Evolutionary conservation across 2,113 vertebrate genomes (phyloP), one percentile per base, ranked within the genome.

Genomic region (Benitochromis conjunctus): DNA sequence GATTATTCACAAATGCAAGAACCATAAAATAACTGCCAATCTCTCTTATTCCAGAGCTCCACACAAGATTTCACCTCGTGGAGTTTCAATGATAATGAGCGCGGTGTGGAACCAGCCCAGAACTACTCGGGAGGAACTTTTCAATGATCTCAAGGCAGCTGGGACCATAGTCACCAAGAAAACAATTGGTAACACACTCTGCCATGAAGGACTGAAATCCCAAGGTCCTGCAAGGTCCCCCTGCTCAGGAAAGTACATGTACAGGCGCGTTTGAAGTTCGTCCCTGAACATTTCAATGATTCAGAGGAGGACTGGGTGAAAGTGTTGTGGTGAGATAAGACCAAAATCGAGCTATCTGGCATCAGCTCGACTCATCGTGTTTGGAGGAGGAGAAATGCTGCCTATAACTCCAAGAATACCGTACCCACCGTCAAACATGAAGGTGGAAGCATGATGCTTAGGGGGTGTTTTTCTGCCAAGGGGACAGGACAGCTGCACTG

Each of bases 351-450:
- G 57, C 26, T 60, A 60, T 60, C 31, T 31, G 18, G 8, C 57
- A 60, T 60, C 5, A 31, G 5, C 26, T 60, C 3, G 34, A 18
- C 18, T 19, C 58, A 11, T 0, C 1, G 0, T 11, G 29, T 62
- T 62, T 62, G 16, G 16, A 36, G 58, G 58, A 2, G 29, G 29
- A 19, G 9, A 16, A 36, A 62, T 62, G 29, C 58, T 62, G 58
- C 16, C 2, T 62, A 34, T 62, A 19, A 9, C 58, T 34, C 58
- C 58, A 62, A 62, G 16, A 62, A 34, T 16, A 36, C 29, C 2
- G 5, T 62, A 29, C 16, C 29, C 29, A 34, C 9, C 0, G 5
- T 4, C 9, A 19, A 11, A 62, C 29, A 62, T 16, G 10, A 18
- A 60, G 58, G 14, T 60, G 57, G 29, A 62, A 34, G 34, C 19